Base-by-base conservation (phyloP, 2,888 invertebrate species). In the Tortrix viridana region DNA sequence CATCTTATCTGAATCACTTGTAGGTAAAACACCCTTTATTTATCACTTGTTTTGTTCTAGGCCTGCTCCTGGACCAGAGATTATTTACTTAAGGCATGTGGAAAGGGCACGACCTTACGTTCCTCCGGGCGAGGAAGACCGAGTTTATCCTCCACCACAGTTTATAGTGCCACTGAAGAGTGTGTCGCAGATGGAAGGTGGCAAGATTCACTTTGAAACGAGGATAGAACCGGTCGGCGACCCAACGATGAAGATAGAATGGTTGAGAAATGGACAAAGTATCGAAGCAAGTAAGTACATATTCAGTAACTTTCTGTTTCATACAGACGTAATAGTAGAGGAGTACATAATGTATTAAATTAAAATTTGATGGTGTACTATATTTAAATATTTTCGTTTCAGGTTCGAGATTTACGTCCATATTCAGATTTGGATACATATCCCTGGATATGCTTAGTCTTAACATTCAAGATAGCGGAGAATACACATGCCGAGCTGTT, bases 391-490 rank as follows among this genome's bases (percentile, higher is more conserved):
- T 62, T 41, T 20, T 65, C 54, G 58, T 88, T 83, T 23, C 75
- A 98, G 99, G 98, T 93, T 98, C 98, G 71, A 95, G 99, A 81
- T 97, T 97, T 83, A 98, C 98, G 79, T 96, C 97, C 70, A 96
- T 98, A 80, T 98, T 98, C 93, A 97, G 98, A 84, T 99, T 99
- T 92, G 99, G 99, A 75, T 99, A 98, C 84, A 98, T 99, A 77
- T 97, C 98, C 72, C 93, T 98, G 74, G 98, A 98, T 84, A 94
- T 98, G 81, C 94, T 98, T 74, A 96, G 97, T 89, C 94, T 98
- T 64, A 95, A 96, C 71, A 91, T 95, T 69, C 95, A 96, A 79
- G 98, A 99, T 81, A 95, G 95, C 76, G 99, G 98, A 64, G 97
- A 97, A 88, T 98, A 98, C 80, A 94, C 96, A 69, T 98, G 98